phyloP scores from a whole-genome alignment of 2,888 invertebrate genomes.

The Drosophila aldrichi region DNA sequence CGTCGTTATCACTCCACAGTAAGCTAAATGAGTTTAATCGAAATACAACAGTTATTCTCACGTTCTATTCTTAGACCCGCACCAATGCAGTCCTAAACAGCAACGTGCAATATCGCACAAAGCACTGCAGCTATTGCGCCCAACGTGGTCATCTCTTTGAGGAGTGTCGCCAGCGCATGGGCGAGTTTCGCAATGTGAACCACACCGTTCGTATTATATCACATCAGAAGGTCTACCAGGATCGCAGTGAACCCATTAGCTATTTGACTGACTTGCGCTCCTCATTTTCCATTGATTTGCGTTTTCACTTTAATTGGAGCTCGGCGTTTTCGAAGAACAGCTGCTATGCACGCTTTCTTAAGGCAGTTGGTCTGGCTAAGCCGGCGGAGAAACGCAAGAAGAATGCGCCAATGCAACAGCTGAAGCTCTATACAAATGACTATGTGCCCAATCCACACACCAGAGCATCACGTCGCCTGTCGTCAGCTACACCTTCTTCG shows the following conservation, averaged over 20 bases:
- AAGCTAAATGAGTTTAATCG: constrained; percentile 65
- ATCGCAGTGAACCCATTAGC: constrained; percentile 51
- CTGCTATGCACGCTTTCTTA: constrained; percentile 82
- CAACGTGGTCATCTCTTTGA: constrained; percentile 86
- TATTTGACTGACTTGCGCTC: constrained; percentile 39
- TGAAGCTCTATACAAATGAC: constrained; percentile 31
- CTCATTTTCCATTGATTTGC: constrained; percentile 68
- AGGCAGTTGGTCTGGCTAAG: constrained; percentile 72
- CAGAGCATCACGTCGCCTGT: constrained; percentile 34
- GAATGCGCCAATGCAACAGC: background rate
- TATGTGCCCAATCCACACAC: constrained; percentile 66
- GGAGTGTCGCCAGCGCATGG: constrained; percentile 81
- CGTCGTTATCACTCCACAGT: constrained; percentile 91
- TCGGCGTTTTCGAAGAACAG: constrained; percentile 54
- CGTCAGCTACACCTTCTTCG: background rate
- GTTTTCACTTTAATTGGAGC: constrained; percentile 72
- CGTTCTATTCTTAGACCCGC: constrained; percentile 85
- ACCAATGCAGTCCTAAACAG: constrained; percentile 83
- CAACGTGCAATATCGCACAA: constrained; percentile 77
- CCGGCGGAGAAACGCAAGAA: constrained; percentile 36
- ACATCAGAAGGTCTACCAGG: constrained; percentile 82
- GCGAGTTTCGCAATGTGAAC: constrained; percentile 74
- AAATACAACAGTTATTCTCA: background rate
- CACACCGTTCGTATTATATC: constrained; percentile 75
- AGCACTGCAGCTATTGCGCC: constrained; percentile 87